Evolutionary conservation across 2,888 invertebrate species (phyloP).

Genomic region (Megamerina dolium): DNA sequence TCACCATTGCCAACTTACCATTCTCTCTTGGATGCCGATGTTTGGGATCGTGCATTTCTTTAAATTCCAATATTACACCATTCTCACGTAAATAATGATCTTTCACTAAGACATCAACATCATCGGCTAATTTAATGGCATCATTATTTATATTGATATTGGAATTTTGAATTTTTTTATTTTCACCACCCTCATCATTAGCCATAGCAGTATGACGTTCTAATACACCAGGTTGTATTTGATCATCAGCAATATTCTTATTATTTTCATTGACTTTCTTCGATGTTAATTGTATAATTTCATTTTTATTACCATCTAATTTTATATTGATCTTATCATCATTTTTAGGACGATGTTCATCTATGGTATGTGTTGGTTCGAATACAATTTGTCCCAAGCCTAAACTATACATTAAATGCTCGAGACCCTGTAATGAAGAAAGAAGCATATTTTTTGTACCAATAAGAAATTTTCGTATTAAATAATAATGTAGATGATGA

Average conservation of each 20-base stretch:
- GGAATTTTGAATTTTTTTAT: background rate
- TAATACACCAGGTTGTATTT: conserved; percentile 15
- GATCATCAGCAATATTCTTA: too few species aligned
- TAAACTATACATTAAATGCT: conserved; percentile 60
- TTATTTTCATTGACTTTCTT: conserved; percentile 13
- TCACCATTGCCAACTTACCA: too few species aligned
- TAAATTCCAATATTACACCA: conserved; percentile 30
- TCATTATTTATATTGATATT: background rate
- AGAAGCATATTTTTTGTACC: background rate
- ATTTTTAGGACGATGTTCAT: conserved; percentile 34
- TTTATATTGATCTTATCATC: conserved; percentile 20
- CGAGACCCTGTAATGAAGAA: conserved; percentile 55
- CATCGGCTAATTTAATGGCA: too few species aligned
- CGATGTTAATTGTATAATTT: conserved; percentile 11
- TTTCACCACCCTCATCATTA: background rate
- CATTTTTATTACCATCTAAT: conserved; percentile 27
- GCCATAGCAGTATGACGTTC: conserved; percentile 1
- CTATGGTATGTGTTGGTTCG: conserved; percentile 42
- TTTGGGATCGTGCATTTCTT: conserved; percentile 47
- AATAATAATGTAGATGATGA: background rate
- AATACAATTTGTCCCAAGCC: conserved; percentile 62
- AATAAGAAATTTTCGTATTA: background rate
- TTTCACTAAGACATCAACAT: conserved; percentile 3
- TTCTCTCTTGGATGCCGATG: conserved; percentile 46
- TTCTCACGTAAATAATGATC: conserved; percentile 8